These are phyloP conservation scores for Petaurus breviceps DNA, from an alignment of 2,113 vertebrate species.

Conservation along the genomic window DNA sequence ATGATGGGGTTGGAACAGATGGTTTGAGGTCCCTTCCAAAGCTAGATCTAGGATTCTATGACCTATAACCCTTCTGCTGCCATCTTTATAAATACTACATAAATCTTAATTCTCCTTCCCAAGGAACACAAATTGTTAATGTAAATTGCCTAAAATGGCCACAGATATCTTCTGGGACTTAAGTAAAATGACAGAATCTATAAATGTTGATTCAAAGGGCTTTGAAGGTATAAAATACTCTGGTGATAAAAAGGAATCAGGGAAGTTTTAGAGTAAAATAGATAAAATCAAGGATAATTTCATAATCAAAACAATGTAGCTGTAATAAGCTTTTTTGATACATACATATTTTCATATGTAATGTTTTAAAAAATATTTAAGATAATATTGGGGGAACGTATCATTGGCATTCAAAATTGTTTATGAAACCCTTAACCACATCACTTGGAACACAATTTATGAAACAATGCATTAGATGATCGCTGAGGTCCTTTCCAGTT, in stretches of 20 bases:
- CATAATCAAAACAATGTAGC: background rate
- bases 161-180: no score
- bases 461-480: background rate
- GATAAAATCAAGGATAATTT: background rate
- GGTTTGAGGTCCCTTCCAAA: background rate
- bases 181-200: no score
- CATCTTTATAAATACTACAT: background rate
- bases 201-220: background rate
- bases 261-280: background rate
- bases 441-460: background rate
- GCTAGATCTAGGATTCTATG: background rate
- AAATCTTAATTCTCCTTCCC: background rate
- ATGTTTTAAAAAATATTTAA: background rate
- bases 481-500: background rate
- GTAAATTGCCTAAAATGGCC: no score
- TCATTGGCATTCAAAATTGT: background rate
- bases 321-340: background rate
- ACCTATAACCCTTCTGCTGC: background rate
- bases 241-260: background rate
- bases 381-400: background rate
- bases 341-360: background rate
- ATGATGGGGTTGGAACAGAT: background rate
- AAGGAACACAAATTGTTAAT: background rate
- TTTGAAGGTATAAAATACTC: background rate
- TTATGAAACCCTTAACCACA: background rate